Evolutionary conservation across 1,140 invertebrate genomes (phyloP), one percentile per base, ranked within the genome.

Genomic region (Ooceraea biroi): DNA sequence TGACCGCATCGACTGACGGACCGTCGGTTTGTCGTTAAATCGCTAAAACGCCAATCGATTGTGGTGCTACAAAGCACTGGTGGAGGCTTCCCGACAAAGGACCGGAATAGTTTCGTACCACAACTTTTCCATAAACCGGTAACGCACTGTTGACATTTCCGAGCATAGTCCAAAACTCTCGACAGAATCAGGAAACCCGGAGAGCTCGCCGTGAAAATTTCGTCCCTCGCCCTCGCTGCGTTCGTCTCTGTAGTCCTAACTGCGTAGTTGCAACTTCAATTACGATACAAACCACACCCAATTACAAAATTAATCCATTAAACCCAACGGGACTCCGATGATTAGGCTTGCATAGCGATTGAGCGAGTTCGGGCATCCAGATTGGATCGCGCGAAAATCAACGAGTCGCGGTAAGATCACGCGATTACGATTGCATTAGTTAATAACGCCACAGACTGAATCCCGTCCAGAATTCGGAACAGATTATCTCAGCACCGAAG

Each of bases 231-330:
- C 14, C 57, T 36, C 17, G 36, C 14, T 19, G 14, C 11, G 5
- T 2, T 41, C 63, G 12, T 57, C 11, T 17, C 22, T 17, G 55
- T 41, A 48, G 55, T n/a, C 50, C 27, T 36, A 50, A 27, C 8
- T 22, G 48, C 11, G 36, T 57, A 69, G 11, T 50, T 80, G 27
- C 52, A 36, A 19, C 55, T 73, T 83, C 82, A 84, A 89, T 90
- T 91, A 86, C 36, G 36, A 36, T 71, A 85, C 83, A 66, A 65
- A 85, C 69, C 88, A 88, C 88, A 88, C 76, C 84, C 88, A 91
- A 91, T 91, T 90, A 91, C 88, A 89, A 90, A 91, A 88, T 91
- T 91, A 91, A 91, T 91, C 89, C 90, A 91, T 91, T 90, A 88
- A 85, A 76, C 60, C 36, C 55, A 57, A 14, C 19, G 69, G 69